A percentile compares a stretch with the other conserved stretches of the same genome.
Conservation (phyloP, 2,113 vertebrate genomes). For the Anser brachyrhynchus region DNA sequence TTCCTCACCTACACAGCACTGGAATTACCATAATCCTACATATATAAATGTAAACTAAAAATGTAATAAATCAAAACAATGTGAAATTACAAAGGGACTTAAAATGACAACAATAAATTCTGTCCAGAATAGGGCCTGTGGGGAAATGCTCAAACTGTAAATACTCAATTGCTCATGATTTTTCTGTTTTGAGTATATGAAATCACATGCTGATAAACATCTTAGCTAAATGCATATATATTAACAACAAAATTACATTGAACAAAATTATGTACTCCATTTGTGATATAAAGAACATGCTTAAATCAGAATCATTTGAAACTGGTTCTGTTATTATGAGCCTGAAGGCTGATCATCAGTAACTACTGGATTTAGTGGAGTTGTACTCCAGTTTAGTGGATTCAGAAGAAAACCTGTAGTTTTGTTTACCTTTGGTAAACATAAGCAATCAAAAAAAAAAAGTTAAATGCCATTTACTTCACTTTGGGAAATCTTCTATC, state of each 20-base stretch:
- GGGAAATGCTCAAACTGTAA: not conserved
- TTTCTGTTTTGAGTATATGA: not conserved
- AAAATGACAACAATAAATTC: not conserved
- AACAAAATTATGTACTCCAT: not conserved
- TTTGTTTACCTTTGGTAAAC: not conserved
- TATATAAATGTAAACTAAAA: not conserved
- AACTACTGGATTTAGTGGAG: not conserved
- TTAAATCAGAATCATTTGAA: not conserved
- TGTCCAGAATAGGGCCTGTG: not conserved
- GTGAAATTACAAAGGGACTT: not conserved
- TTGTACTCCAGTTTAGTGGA: not conserved
- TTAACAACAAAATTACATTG: not conserved
- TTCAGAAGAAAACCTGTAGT: not conserved
- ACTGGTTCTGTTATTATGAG: not conserved
- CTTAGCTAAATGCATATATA: not conserved
- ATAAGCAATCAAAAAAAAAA: not conserved
- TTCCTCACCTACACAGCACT: not conserved
- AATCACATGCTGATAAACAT: not conserved
- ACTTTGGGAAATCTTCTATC: not conserved
- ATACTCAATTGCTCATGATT: not conserved
- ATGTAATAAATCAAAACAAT: not conserved
- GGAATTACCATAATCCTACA: not conserved
- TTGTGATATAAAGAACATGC: not conserved
- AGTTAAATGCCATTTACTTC: not conserved
- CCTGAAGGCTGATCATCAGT: not conserved